Evolutionary conservation across 2,888 invertebrate species (phyloP).

Genomic region (Homarus gammarus): DNA sequence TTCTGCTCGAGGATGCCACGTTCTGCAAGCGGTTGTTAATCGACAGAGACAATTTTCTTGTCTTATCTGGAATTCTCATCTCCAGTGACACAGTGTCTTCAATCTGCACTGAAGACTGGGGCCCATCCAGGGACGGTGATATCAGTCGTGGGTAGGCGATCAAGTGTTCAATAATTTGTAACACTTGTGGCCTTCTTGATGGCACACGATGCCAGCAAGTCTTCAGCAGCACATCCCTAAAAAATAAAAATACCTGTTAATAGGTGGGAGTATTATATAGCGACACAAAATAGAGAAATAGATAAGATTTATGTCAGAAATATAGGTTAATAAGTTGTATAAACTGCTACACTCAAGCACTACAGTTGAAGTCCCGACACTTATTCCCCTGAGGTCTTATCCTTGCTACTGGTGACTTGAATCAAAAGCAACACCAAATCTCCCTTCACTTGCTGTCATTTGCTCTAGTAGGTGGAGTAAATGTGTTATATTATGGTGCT

Average conservation of each 20-base stretch:
- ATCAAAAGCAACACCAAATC: no score
- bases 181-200: conserved; percentile 86
- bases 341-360: no score
- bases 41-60: conserved; percentile 69
- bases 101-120: conserved; percentile 81
- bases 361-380: no score
- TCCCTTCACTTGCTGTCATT: no score
- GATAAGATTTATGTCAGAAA: no score
- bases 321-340: no score
- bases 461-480: no score
- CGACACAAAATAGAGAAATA: no score
- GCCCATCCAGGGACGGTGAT: conserved; percentile 88
- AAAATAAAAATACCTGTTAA: conserved; percentile 75
- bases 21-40: conserved; percentile 66
- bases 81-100: conserved; percentile 67
- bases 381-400: no score
- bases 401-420: no score
- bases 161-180: conserved; percentile 89
- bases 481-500: no score
- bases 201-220: conserved; percentile 89
- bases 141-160: conserved; percentile 88
- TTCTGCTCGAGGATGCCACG: conserved; percentile 64
- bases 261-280: no score
- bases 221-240: conserved; percentile 86
- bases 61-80: conserved; percentile 66